Conservation (phyloP, 2,113 vertebrate genomes). For the Entosphenus tridentatus region DNA sequence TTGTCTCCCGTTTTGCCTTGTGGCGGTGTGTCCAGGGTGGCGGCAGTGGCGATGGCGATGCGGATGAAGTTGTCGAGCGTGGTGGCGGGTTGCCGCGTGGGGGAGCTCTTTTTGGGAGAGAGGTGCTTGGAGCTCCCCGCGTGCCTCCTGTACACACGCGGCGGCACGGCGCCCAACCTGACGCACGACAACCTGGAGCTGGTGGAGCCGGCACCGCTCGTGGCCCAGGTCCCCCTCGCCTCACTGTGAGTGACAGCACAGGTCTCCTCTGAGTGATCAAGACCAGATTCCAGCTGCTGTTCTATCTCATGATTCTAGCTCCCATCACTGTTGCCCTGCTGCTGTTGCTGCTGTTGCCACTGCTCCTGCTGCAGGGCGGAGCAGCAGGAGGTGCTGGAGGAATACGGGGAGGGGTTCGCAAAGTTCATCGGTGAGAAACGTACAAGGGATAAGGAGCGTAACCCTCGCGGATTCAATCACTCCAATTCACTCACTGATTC, state of each 20-base stretch:
- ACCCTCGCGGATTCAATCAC: no score
- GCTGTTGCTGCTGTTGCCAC: not conserved
- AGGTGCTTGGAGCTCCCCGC: slow-evolving; percentile 40
- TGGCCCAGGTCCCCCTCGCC: slow-evolving; percentile 44
- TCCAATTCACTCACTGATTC: no score
- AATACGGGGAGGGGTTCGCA: slow-evolving; percentile 55
- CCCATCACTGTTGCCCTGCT: no score
- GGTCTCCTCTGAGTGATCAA: no score
- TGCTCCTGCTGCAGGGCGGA: slow-evolving; percentile 35
- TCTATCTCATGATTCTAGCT: no score
- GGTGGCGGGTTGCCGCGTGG: slow-evolving; percentile 35
- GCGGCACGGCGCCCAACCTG: slow-evolving; percentile 55
- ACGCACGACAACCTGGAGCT: slow-evolving; percentile 42
- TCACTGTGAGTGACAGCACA: slow-evolving; percentile 30
- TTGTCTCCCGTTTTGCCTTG: no score
- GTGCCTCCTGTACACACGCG: slow-evolving; percentile 58
- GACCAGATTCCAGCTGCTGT: no score
- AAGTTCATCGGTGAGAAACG: slow-evolving; percentile 63
- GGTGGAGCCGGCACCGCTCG: slow-evolving; percentile 31
- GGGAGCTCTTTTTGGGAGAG: slow-evolving; percentile 28
- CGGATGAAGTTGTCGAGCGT: slow-evolving; percentile 36
- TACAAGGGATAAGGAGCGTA: no score
- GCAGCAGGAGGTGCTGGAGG: slow-evolving; percentile 63
- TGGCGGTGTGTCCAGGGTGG: no score
- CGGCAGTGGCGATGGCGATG: slow-evolving; percentile 19